Base-by-base conservation (phyloP, 2,113 vertebrate species). In the Aptenodytes patagonicus region DNA sequence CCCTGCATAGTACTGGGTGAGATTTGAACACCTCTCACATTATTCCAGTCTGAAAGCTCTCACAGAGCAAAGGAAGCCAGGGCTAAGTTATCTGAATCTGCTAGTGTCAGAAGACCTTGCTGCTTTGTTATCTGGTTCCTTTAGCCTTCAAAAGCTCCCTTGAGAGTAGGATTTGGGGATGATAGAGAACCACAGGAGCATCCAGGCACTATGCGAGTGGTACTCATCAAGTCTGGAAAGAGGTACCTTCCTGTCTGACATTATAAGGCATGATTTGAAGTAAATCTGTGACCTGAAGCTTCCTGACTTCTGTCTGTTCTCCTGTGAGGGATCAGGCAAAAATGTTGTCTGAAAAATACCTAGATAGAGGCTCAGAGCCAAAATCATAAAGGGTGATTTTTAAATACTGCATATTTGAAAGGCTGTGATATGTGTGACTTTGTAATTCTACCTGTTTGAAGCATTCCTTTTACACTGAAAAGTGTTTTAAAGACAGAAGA, bases 131-230 rank as follows among this genome's bases (percentile, higher is more conserved):
- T 42, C 29, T 70, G 32, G 24, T 78, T 83, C 32, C 51, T 83
- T 73, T 69, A 60, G 32, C 29, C 29, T 72, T 73, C 40, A 80
- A 40, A 82, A 83, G 11, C 31, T 70, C 28, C 24, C 32, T 57
- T 83, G 7, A 52, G 38, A 86, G n/a, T 13, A 73, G 51, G n/a
- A 51, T 52, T 13, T 82, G 25, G 64, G 47, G 16, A 70, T 76
- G 40, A 51, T 6, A 34, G 24, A 77, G 36, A 89, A 26, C 9
- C 24, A 55, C 0, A 1, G 40, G 17, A 79, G 40, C 32, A 84
- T 38, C 20, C 13, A 26, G 22, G n/a, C 49, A 58, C 44, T 28
- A 1, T 54, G 32, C 1, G 0, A 69, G 38, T 11, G 14, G 25
- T 54, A 31, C 16, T 69, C 17, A 57, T 61, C 26, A 65, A n/a